Percentiles rank a stretch among this genome's conserved stretches.
phyloP scores from a whole-genome alignment of 2,797 vertebrate genomes.

The Lagodon rhomboides region DNA sequence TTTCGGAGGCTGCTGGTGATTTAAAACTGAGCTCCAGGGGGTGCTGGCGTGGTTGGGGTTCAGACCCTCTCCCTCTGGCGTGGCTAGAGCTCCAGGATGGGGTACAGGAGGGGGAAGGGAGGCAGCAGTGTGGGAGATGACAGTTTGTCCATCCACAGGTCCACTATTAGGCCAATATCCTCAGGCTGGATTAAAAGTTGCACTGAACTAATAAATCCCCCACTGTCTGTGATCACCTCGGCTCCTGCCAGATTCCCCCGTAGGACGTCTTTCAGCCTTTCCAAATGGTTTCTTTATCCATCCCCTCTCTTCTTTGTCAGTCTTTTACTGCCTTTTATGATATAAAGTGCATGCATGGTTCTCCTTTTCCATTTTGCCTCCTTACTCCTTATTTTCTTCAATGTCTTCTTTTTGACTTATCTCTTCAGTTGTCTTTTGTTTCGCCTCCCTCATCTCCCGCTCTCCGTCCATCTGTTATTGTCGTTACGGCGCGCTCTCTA shows the following conservation, averaged over 20 bases:
- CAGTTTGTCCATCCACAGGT: conserved; percentile 71
- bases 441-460: conserved; percentile 52
- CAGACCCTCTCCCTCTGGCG: conserved; percentile 42
- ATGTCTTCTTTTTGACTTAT: conserved; percentile 62
- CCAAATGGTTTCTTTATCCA: conserved; percentile 35
- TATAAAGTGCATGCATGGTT: conserved; percentile 32
- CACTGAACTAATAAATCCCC: conserved; percentile 63
- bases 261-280: conserved; percentile 68
- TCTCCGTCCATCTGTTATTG: conserved; percentile 66
- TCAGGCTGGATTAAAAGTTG: conserved; percentile 67
- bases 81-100: conserved; percentile 41
- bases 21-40: conserved; percentile 65
- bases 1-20: conserved; percentile 55
- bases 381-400: conserved; percentile 6
- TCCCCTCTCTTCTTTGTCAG: conserved; percentile 19
- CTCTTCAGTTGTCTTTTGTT: conserved; percentile 45
- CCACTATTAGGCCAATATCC: conserved; percentile 64
- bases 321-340: conserved; percentile 26
- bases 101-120: conserved; percentile 30
- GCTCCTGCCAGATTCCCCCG: conserved; percentile 59
- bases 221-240: conserved; percentile 46
- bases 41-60: conserved; percentile 38
- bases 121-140: conserved; percentile 47
- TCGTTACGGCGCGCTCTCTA: conserved; percentile 60
- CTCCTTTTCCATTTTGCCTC: conserved; percentile 38